Evolutionary conservation across 2,113 vertebrate species (phyloP).

Genomic region (Pungitius pungitius): DNA sequence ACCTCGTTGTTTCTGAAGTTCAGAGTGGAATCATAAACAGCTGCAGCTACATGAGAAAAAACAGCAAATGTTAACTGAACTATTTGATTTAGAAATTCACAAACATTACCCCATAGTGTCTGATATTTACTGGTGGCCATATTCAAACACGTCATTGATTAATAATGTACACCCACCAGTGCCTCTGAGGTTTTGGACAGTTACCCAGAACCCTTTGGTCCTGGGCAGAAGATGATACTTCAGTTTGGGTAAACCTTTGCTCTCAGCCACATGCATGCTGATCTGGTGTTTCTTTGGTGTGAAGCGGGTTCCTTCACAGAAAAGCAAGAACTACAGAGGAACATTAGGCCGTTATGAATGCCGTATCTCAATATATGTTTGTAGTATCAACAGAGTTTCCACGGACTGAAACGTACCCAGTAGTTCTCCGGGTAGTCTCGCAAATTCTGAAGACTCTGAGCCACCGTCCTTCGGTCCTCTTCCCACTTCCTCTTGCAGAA

Average conservation of each 20-base stretch:
- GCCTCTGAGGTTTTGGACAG: slow-evolving; percentile 91
- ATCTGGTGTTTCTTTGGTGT: slow-evolving; percentile 93
- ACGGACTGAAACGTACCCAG: slow-evolving; percentile 80
- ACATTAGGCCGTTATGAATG: background rate
- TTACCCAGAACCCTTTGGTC: slow-evolving; percentile 94
- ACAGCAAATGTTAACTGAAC: background rate
- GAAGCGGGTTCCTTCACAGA: slow-evolving; percentile 96
- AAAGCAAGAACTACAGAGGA: slow-evolving; percentile 89
- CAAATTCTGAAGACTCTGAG: slow-evolving; percentile 86
- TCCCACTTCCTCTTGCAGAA: slow-evolving; percentile 98
- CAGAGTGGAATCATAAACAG: slow-evolving; percentile 96
- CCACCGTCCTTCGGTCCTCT: slow-evolving; percentile 88
- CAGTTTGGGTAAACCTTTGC: slow-evolving; percentile 93
- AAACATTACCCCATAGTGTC: background rate
- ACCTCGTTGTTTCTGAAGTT: slow-evolving; percentile 95
- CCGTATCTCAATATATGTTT: background rate
- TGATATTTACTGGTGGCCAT: background rate
- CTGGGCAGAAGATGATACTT: slow-evolving; percentile 95
- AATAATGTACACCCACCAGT: slow-evolving; percentile 83
- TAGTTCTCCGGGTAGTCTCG: slow-evolving; percentile 92
- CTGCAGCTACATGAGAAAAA: slow-evolving; percentile 85
- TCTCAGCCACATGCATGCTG: slow-evolving; percentile 96
- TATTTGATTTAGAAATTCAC: slow-evolving; percentile 41
- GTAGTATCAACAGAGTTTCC: background rate
- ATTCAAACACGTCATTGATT: background rate